Base-by-base conservation (phyloP, 2,888 invertebrate species). In the Leucania comma region DNA sequence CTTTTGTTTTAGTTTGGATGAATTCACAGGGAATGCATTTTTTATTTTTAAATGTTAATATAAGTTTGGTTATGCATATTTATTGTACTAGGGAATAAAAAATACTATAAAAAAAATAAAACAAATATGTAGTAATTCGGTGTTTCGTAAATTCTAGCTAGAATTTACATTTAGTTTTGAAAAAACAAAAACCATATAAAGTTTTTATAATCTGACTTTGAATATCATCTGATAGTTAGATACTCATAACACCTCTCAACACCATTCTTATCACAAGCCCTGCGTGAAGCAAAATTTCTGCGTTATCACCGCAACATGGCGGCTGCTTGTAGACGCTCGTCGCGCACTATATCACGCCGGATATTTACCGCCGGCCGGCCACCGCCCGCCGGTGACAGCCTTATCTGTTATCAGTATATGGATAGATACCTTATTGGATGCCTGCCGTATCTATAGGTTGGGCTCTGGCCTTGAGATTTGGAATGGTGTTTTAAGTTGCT, bases 361-460 rank as follows among this genome's bases (percentile, higher is more conserved):
- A 90, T 92, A 93, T 93, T 94, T 93, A 93, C 90, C 90, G 90
- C 86, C 89, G 87, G 24, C 51, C 51, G 57, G 91, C 93, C 92
- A 90, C 93, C 93, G 93, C 93, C 94, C 90, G 89, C 88, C 91
- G 88, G 91, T 92, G 92, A 92, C 93, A 93, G 91, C 91, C 91
- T 94, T 95, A 95, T 95, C 95, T 93, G 94, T 96, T 96, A 96
- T 95, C 95, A 96, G 89, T 95, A 92, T 94, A 94, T 86, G 89
- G 90, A 93, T 93, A 93, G 91, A 92, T 92, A 85, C 80, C 84
- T 90, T 90, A 90, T 91, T 89, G 86, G 90, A 90, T 88, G 84
- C 80, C 74, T 78, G 81, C 84, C 89, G 85, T 90, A 94, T 92
- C 87, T 89, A 93, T 93, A 94, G 93, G 85, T 75, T 57, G 76